Percentiles rank a stretch among this genome's conserved stretches.
Conservation (phyloP, 1,140 invertebrate genomes). For the Protaetia brevitarsis region DNA sequence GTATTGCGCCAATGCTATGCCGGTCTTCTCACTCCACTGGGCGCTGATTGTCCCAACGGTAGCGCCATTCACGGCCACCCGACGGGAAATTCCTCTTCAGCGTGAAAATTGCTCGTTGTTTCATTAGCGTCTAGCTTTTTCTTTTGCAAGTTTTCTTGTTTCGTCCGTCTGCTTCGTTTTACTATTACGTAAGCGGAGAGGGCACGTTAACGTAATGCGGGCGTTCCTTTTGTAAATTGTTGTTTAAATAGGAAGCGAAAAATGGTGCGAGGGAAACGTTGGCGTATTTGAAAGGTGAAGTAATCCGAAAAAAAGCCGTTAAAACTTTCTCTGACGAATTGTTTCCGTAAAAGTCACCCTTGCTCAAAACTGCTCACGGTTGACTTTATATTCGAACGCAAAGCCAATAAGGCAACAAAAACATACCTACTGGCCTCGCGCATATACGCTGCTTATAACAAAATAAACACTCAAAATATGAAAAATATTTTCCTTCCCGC, state of each 20-base stretch:
- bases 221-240: background rate
- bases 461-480: slow-evolving; percentile 15
- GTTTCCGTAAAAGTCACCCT: no score
- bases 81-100: slow-evolving; percentile 11
- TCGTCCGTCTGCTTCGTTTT: background rate
- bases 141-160: slow-evolving; percentile 15
- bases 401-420: no score
- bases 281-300: no score
- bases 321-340: no score
- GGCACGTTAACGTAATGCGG: background rate
- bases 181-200: background rate
- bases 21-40: background rate
- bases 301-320: no score
- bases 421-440: background rate
- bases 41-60: slow-evolving; percentile 14
- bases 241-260: slow-evolving; percentile 1
- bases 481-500: slow-evolving; percentile 11
- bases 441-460: background rate
- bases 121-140: slow-evolving; percentile 23
- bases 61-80: no score
- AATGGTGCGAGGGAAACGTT: no score
- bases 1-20: background rate
- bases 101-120: slow-evolving; percentile 23
- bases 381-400: no score
- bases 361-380: no score